These are phyloP conservation scores for Galleria mellonella DNA, from an alignment of 1,140 invertebrate species.

Conservation along the genomic window DNA sequence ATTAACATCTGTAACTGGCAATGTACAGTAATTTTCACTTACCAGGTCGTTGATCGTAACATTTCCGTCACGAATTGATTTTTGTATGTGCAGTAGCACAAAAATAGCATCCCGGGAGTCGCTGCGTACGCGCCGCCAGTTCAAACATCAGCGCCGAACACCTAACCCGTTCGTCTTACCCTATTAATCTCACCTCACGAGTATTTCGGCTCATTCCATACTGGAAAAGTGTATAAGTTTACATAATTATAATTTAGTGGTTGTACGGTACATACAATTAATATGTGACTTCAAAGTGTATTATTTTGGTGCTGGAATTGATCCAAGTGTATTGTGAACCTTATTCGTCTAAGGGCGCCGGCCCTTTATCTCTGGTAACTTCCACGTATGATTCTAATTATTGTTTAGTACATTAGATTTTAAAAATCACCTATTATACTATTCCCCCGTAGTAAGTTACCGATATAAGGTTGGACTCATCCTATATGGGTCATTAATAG, in stretches of 20 bases:
- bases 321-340: slow-evolving; percentile 32
- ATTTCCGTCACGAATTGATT: slow-evolving; percentile 64
- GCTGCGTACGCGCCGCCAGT: slow-evolving; percentile 57
- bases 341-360: slow-evolving; percentile 16
- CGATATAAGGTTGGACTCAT: too few relatives aligned
- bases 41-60: slow-evolving; percentile 67
- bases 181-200: neutral
- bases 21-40: slow-evolving; percentile 27
- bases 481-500: too few relatives aligned
- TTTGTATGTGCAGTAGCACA: slow-evolving; percentile 62
- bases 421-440: too few relatives aligned
- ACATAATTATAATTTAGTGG: slow-evolving; percentile 4
- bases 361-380: slow-evolving; percentile 28
- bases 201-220: neutral
- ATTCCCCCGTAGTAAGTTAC: too few relatives aligned
- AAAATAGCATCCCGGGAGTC: slow-evolving; percentile 66
- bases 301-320: slow-evolving; percentile 14
- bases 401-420: too few relatives aligned
- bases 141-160: slow-evolving; percentile 30
- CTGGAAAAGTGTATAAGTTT: slow-evolving; percentile 10
- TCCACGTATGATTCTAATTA: slow-evolving; percentile 1
- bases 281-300: slow-evolving; percentile 17
- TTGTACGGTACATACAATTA: neutral
- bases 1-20: too few relatives aligned
- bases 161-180: slow-evolving; percentile 28